These are phyloP conservation scores for Melanotaenia parkinsoni DNA, from an alignment of 2,797 vertebrate genomes.

Conservation along the genomic window DNA sequence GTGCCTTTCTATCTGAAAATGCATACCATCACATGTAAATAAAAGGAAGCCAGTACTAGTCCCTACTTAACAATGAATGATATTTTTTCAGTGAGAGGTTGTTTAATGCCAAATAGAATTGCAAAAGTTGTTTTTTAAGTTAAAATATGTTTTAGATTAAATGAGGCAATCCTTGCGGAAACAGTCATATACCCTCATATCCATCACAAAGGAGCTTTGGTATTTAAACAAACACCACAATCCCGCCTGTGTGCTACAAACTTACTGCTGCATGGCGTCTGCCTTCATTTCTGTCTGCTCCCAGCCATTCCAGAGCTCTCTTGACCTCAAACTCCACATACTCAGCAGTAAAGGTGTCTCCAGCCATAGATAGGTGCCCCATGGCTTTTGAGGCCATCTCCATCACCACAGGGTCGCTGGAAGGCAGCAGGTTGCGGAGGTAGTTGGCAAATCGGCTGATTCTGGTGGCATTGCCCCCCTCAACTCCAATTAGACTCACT, in stretches of 20 bases:
- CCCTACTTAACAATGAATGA: not conserved
- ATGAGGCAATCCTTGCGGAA: not conserved
- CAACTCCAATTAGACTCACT: constrained; percentile 98
- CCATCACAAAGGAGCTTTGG: not conserved
- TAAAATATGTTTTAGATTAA: not conserved
- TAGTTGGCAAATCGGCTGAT: constrained; percentile 99
- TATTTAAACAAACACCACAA: constrained; percentile 56
- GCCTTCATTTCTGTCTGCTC: constrained; percentile 96
- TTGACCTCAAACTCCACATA: constrained; percentile 99
- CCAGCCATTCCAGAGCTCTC: constrained; percentile 97
- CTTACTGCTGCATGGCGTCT: constrained; percentile 95
- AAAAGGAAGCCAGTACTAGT: not conserved
- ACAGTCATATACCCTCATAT: constrained; percentile 24
- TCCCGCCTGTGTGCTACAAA: constrained; percentile 7
- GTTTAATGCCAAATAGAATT: not conserved
- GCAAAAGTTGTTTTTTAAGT: not conserved
- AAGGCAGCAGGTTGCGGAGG: constrained; percentile 95
- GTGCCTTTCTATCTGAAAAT: not conserved
- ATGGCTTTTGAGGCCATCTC: constrained; percentile 99
- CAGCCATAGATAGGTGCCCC: constrained; percentile 95
- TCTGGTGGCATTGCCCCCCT: constrained; percentile 96
- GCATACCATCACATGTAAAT: not conserved
- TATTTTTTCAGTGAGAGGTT: not conserved
- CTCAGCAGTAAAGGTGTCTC: constrained; percentile 97
- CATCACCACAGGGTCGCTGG: constrained; percentile 96